These are phyloP conservation scores for Planiliza haematocheilus DNA, from an alignment of 2,113 vertebrate species.

Conservation along the genomic window DNA sequence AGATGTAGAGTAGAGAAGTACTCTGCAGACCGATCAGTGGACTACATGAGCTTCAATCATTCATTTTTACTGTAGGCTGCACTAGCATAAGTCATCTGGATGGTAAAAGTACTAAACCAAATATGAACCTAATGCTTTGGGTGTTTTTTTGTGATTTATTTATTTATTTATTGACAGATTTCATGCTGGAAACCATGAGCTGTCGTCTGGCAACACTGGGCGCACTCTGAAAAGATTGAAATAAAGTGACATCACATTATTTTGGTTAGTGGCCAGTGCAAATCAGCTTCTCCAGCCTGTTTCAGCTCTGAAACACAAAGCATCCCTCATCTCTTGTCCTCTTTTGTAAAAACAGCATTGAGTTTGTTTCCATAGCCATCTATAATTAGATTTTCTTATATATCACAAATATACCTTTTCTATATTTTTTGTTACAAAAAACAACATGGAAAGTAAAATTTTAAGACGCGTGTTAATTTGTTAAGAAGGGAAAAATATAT, in stretches of 20 bases:
- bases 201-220: neutral
- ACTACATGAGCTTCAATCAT: too few species aligned
- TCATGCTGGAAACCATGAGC: too few species aligned
- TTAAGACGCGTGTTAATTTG: neutral
- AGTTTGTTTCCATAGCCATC: slow-evolving; percentile 41
- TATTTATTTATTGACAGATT: too few species aligned
- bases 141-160: too few species aligned
- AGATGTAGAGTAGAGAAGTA: too few species aligned
- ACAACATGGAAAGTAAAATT: slow-evolving; percentile 34
- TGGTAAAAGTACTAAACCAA: too few species aligned
- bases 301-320: slow-evolving; percentile 21
- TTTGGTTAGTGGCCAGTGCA: slow-evolving; percentile 75
- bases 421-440: slow-evolving; percentile 44
- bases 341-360: slow-evolving; percentile 45
- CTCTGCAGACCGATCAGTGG: too few species aligned
- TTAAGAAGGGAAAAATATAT: slow-evolving; percentile 29
- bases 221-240: slow-evolving; percentile 54
- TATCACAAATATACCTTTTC: slow-evolving; percentile 59
- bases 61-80: too few species aligned
- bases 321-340: slow-evolving; percentile 21
- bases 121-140: too few species aligned
- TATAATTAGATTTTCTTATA: slow-evolving; percentile 22
- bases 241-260: slow-evolving; percentile 75
- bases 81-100: too few species aligned
- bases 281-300: slow-evolving; percentile 55